Conservation (phyloP, 2,797 vertebrate species). For the Alca torda region DNA sequence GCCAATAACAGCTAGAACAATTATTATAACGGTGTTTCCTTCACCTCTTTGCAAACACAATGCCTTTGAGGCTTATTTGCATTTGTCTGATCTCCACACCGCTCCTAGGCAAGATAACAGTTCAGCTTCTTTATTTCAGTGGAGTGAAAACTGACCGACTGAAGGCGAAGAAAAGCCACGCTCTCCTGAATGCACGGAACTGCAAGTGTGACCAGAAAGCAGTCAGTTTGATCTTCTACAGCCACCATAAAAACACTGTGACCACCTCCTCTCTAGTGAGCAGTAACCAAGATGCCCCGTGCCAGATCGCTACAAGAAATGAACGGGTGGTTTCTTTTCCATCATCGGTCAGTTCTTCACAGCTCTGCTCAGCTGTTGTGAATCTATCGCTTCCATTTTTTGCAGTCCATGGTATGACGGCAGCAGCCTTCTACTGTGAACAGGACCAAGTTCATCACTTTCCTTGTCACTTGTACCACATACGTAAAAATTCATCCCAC, state of each 20-base stretch:
- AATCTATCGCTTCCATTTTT: background rate
- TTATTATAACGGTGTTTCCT: background rate
- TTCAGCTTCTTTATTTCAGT: background rate
- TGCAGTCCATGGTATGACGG: background rate
- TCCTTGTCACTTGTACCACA: background rate
- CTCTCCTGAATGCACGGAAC: background rate
- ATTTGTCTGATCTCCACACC: background rate
- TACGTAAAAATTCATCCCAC: background rate
- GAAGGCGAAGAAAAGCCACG: background rate
- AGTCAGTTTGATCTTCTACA: background rate
- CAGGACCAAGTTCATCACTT: background rate
- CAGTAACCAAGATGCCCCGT: background rate
- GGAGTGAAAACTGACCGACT: background rate
- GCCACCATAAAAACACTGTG: background rate
- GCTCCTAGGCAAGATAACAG: background rate
- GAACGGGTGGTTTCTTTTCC: background rate
- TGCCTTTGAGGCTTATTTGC: background rate
- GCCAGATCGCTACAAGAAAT: background rate
- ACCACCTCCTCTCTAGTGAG: background rate
- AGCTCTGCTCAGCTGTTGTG: background rate
- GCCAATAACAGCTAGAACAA: background rate
- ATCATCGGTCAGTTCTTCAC: background rate
- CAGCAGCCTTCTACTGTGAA: background rate
- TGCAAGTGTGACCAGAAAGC: background rate
- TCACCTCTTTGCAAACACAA: background rate